A percentile compares a stretch with the other conserved stretches of the same genome.
phyloP scores from a whole-genome alignment of 2,888 invertebrate species.

The Cryptops parisi region DNA sequence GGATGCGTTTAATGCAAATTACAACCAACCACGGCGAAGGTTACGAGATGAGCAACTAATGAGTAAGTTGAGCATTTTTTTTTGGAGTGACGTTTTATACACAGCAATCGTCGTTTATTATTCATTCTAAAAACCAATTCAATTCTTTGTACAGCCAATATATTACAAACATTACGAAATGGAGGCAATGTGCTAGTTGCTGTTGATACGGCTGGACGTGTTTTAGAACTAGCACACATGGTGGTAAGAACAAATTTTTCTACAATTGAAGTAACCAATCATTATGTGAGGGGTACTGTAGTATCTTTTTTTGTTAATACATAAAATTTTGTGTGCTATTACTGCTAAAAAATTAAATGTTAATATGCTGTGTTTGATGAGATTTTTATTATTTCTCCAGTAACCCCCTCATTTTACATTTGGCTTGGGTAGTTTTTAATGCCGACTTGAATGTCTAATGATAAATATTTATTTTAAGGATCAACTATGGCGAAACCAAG shows the following conservation, averaged over 20 bases:
- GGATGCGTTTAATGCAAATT: slow-evolving; percentile 89
- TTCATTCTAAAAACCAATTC: not conserved
- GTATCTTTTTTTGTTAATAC: too few species aligned
- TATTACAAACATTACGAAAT: slow-evolving; percentile 77
- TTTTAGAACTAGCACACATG: slow-evolving; percentile 92
- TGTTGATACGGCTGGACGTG: slow-evolving; percentile 92
- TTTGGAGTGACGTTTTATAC: not conserved
- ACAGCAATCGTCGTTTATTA: not conserved
- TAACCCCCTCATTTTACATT: not conserved
- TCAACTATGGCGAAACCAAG: slow-evolving; percentile 85
- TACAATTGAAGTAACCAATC: too few species aligned
- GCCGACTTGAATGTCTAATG: not conserved
- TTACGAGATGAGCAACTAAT: slow-evolving; percentile 90
- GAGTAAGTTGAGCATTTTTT: slow-evolving; percentile 45
- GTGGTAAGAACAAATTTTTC: slow-evolving; percentile 39
- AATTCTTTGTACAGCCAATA: slow-evolving; percentile 49
- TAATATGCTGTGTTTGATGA: not conserved
- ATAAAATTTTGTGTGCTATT: too few species aligned
- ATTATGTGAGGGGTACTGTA: too few species aligned
- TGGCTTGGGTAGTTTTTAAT: not conserved
- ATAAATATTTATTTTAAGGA: slow-evolving; percentile 35
- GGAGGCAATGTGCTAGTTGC: slow-evolving; percentile 93
- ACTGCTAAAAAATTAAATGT: too few species aligned
- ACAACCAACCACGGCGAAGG: slow-evolving; percentile 77
- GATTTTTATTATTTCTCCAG: not conserved